A percentile compares a stretch with the other conserved stretches of the same genome.
phyloP scores from a whole-genome alignment of 1,140 invertebrate genomes.

The Bicyclus anynana region DNA sequence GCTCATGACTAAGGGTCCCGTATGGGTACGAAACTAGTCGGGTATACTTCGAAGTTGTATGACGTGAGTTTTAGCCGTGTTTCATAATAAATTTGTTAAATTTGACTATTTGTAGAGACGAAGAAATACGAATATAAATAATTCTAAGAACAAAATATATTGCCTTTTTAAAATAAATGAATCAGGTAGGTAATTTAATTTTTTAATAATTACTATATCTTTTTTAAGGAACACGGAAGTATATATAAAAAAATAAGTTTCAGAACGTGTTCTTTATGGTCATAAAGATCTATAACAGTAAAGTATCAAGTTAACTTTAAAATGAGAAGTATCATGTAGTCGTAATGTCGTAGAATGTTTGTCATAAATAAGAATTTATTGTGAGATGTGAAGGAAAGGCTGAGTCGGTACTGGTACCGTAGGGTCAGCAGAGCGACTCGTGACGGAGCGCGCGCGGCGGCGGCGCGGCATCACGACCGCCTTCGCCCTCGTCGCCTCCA shows the following conservation, averaged over 20 bases:
- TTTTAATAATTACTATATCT: too few species aligned
- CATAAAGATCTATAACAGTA: neutral
- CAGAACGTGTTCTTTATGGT: neutral
- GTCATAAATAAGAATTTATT: conserved; percentile 37
- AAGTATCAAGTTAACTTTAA: conserved; percentile 5
- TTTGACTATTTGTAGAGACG: too few species aligned
- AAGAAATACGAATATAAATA: too few species aligned
- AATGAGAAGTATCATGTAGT: conserved; percentile 21
- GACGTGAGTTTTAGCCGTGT: too few species aligned
- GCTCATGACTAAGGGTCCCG: too few species aligned
- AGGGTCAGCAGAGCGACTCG: conserved; percentile 70
- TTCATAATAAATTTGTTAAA: too few species aligned
- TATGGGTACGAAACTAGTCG: too few species aligned
- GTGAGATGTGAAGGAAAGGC: conserved; percentile 42
- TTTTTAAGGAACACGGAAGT: too few species aligned
- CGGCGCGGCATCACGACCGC: conserved; percentile 40
- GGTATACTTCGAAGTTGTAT: too few species aligned
- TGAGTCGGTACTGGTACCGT: conserved; percentile 29
- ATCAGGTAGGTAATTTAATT: too few species aligned
- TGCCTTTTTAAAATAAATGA: too few species aligned
- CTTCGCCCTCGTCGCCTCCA: conserved; percentile 62
- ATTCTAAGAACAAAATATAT: too few species aligned
- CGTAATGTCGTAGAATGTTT: conserved; percentile 27
- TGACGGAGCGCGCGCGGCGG: conserved; percentile 52
- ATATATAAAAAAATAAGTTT: neutral